A percentile compares a stretch with the other conserved stretches of the same genome.
These are phyloP conservation scores for Caenorhabditis japonica DNA, from an alignment of 2,888 invertebrate genomes.

Conservation along the genomic window DNA sequence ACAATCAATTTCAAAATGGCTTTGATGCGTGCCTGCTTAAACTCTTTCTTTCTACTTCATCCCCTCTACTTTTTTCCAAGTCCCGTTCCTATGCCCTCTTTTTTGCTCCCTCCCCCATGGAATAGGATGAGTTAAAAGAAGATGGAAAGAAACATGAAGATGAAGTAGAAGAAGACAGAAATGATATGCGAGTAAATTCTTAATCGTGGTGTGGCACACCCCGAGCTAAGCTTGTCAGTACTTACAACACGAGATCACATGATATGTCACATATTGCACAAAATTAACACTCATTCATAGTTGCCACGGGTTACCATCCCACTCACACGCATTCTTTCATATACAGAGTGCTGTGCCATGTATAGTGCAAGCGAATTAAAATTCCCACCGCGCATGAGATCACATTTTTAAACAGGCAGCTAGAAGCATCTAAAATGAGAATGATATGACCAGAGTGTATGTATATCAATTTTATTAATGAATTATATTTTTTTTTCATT, in stretches of 20 bases:
- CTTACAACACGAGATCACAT: constrained; percentile 42
- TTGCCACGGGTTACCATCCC: constrained; percentile 40
- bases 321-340: constrained; percentile 1
- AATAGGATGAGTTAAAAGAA: too few species aligned
- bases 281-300: constrained; percentile 53
- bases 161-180: too few species aligned
- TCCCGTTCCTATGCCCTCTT: constrained; percentile 24
- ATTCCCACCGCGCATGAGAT: constrained; percentile 22
- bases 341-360: not conserved
- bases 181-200: constrained; percentile 26
- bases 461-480: constrained; percentile 35
- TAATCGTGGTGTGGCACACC: constrained; percentile 12
- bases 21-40: constrained; percentile 23
- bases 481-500: constrained; percentile 23
- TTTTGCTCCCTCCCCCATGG: not conserved
- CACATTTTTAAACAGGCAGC: constrained; percentile 5
- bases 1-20: constrained; percentile 38
- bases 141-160: too few species aligned
- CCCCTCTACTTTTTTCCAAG: constrained; percentile 38
- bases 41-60: too few species aligned
- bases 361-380: constrained; percentile 40
- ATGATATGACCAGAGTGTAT: too few species aligned
- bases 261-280: constrained; percentile 29
- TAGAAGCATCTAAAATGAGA: too few species aligned
- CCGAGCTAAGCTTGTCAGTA: constrained; percentile 9